Evolutionary conservation across 2,888 invertebrate species (phyloP), one percentile per base, ranked within the genome.

Genomic region (Rhodophaea formosa): DNA sequence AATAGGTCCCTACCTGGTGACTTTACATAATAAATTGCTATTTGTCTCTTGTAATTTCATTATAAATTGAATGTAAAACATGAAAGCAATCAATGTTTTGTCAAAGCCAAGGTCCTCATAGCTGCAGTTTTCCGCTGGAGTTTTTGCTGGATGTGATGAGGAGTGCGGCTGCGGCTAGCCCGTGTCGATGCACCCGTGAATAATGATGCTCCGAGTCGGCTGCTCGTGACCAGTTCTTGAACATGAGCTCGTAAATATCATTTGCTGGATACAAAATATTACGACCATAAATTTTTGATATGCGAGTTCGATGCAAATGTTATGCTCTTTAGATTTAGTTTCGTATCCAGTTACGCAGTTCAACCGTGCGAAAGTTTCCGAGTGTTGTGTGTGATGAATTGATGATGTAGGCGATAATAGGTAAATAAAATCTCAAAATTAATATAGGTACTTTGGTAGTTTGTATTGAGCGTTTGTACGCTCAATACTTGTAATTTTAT

Each of bases 101-200:
- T 53, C 15, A 44, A 53, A 53, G 44, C 14, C 30, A 15, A 15
- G 10, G 30, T 53, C 44, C 43, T 29, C 44, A 53, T 53, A 43
- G 43, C 23, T 14, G 42, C 35, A 14, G 17, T 16, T 30, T 51
- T 51, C 53, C 44, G 43, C 44, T 6, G 5, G 12, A 44, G 53
- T 43, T 30, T 53, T 53, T 44, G 43, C 15, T n/a, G 30, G 10
- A 14, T 39, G 39, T 8, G 35, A 3, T 35, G 35, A 8, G 35
- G 42, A 8, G 29, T 42, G n/a, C n/a, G 14, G 32, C 39, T 53
- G 23, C 23, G 14, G 15, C 53, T 14, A 17, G 8, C 43, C 12
- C 43, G 44, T 43, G 53, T 53, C 53, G 53, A 53, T 53, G 53
- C 44, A 29, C 53, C 43, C 53, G 29, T 53, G 53, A 44, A 53